These are phyloP conservation scores for Oasisia sp. DNA, from an alignment of 2,888 invertebrate genomes.

Conservation along the genomic window DNA sequence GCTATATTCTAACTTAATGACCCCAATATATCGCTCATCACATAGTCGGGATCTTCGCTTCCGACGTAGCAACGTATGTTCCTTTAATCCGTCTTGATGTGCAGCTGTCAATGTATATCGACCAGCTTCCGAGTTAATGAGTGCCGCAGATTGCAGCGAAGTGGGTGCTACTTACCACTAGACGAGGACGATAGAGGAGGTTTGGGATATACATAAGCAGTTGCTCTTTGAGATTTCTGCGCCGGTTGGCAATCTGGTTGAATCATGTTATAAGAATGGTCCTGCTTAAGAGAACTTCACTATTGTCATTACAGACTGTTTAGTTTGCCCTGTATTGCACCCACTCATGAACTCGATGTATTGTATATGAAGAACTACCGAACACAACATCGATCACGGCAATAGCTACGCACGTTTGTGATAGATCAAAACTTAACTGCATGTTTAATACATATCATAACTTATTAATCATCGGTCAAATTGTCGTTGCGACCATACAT, in stretches of 20 bases:
- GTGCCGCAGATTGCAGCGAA: background rate
- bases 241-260: too few relatives aligned
- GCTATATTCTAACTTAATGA: background rate
- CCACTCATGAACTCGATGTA: background rate
- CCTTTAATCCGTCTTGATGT: background rate
- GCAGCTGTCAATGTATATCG: conserved; percentile 1
- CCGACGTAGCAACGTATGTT: background rate
- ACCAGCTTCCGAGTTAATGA: background rate
- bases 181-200: background rate
- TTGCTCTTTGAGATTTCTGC: too few relatives aligned
- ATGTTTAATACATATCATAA: background rate
- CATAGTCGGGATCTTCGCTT: background rate
- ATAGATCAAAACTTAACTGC: background rate
- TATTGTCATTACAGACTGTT: background rate
- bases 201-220: too few relatives aligned
- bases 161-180: background rate
- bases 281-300: background rate
- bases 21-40: background rate
- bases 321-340: background rate
- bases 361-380: background rate
- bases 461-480: background rate
- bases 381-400: background rate
- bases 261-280: too few relatives aligned
- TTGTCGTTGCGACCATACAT: background rate
- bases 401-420: background rate